Conservation (phyloP, 1,140 invertebrate genomes). For the Pseudobourletiella spinata region DNA sequence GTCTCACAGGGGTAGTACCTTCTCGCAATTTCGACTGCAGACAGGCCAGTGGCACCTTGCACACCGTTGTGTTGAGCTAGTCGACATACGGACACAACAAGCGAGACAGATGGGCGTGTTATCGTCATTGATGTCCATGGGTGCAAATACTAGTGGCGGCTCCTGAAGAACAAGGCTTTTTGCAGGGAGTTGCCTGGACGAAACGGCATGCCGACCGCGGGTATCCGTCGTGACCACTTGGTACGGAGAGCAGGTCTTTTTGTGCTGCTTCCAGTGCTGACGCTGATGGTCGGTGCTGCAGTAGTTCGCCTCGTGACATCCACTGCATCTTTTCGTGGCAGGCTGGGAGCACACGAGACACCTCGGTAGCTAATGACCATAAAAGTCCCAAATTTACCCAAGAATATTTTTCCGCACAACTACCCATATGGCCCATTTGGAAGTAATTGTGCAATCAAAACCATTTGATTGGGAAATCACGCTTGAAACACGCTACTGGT, state of each 20-base stretch:
- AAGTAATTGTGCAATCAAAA: too few species aligned
- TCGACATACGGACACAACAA: neutral
- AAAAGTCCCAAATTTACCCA: too few species aligned
- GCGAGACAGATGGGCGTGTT: neutral
- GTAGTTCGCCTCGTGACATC: neutral
- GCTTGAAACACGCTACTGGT: too few species aligned
- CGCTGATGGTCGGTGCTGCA: neutral
- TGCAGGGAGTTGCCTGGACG: neutral
- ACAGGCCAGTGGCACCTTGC: conserved; percentile 8
- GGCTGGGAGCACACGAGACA: neutral
- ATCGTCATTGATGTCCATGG: neutral
- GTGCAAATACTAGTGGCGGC: neutral
- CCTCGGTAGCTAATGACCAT: too few species aligned
- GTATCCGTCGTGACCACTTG: neutral
- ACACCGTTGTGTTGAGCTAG: neutral
- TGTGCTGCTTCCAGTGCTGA: neutral
- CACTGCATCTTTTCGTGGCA: neutral
- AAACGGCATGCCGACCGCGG: neutral
- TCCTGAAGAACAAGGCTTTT: neutral
- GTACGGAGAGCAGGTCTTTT: neutral
- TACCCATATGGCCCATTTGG: too few species aligned
- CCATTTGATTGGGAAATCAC: too few species aligned
- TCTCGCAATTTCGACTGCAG: conserved; percentile 1
- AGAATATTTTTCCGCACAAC: too few species aligned
- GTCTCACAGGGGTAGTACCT: too few species aligned